Base-by-base conservation (phyloP, 2,888 invertebrate genomes). In the Diarsia mendica region DNA sequence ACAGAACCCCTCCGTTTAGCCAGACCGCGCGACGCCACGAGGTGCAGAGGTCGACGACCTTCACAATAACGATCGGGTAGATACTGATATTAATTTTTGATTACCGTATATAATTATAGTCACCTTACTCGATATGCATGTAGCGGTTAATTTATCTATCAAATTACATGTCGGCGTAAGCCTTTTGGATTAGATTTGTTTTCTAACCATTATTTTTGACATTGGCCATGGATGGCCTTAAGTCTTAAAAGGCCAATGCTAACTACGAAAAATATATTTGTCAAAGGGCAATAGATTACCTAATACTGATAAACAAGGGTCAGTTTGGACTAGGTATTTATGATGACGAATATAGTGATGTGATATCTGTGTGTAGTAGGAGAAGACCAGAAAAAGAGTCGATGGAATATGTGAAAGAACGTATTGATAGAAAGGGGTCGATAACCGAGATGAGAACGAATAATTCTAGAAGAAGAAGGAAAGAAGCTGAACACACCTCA, bases 21-120 rank as follows among this genome's bases (percentile, higher is more conserved):
- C 83, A 91, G 91, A 91, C 91, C 64, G 77, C 80, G 72, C 84
- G 90, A 81, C 90, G 90, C 89, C 88, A 33, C 69, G 70, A 80
- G 88, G 82, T 84, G n/a, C n/a, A n/a, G 79, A 86, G 85, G 77
- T 78, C 74, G 63, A 18, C 61, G 67, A 86, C 70, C 83, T 70
- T 69, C 44, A 39, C 23, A 28, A 64, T 80, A 82, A 80, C 83
- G 78, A 80, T 85, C 33, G 39, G 53, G 20, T 48, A 33, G 33
- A 18, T 60, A 23, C 63, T 8, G 61, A 75, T 70, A 71, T 71
- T 18, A 23, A 67, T 75, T 79, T 81, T 76, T 76, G 66, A 81
- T 75, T 65, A 78, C 20, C 66, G 63, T 53, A 55, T 60, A 67
- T n/a, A 67, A 74, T 73, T 70, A 69, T 69, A 64, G 66, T 46